Percentiles rank a stretch among this genome's conserved stretches.
These are phyloP conservation scores for Puntigrus tetrazona DNA, from an alignment of 2,113 vertebrate genomes.

Conservation along the genomic window DNA sequence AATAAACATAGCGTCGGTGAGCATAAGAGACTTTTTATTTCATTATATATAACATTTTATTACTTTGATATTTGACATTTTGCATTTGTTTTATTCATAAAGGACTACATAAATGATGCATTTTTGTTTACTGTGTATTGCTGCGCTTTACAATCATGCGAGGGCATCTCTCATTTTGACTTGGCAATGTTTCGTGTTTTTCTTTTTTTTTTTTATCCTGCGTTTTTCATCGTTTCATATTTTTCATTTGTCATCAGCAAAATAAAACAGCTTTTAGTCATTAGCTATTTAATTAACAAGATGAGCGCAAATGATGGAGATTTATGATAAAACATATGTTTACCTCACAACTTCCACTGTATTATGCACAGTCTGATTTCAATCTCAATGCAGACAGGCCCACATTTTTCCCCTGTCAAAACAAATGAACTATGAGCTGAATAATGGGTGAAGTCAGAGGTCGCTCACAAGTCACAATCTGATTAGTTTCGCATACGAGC, in stretches of 20 bases:
- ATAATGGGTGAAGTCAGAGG: constrained; percentile 1
- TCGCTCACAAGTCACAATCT: not conserved
- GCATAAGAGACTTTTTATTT: not conserved
- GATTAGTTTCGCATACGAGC: constrained; percentile 10
- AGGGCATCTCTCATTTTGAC: too few species aligned
- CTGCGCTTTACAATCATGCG: too few species aligned
- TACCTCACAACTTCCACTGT: not conserved
- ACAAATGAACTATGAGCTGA: not conserved
- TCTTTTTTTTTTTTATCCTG: not conserved
- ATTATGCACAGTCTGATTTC: not conserved
- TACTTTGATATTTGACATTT: not conserved
- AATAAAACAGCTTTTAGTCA: not conserved
- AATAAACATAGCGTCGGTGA: not conserved
- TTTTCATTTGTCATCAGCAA: not conserved
- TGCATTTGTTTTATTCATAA: too few species aligned
- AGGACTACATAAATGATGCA: too few species aligned
- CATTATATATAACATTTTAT: not conserved
- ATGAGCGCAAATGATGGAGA: not conserved
- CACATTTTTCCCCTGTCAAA: not conserved
- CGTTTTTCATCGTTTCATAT: not conserved
- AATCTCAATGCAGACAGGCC: not conserved
- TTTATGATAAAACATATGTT: not conserved
- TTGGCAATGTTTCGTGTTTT: not conserved
- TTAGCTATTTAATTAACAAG: not conserved
- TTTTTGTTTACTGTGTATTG: too few species aligned